A percentile compares a stretch with the other conserved stretches of the same genome.
phyloP scores from a whole-genome alignment of 53 echinoderm and acorn worm species.

The Paelopatides confundens region DNA sequence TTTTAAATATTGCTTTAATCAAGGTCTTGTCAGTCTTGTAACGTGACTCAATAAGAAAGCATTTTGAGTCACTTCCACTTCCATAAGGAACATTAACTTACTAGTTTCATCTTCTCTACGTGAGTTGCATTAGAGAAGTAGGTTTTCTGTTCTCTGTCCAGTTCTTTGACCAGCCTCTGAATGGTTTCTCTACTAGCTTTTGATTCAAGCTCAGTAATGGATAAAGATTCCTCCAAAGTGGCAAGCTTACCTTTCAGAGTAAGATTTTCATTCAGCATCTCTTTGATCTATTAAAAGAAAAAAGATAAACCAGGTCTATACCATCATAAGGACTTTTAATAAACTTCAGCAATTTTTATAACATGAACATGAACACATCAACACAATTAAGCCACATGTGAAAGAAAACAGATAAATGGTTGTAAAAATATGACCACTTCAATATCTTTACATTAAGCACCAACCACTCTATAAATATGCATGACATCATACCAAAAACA shows the following conservation, averaged over 20 bases:
- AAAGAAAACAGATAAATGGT: too few relatives aligned
- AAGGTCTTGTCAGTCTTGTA: too few relatives aligned
- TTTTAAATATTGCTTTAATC: too few relatives aligned
- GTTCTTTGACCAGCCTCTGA: conserved; percentile 89
- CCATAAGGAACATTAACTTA: conserved; percentile 58
- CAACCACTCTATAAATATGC: too few relatives aligned
- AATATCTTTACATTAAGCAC: too few relatives aligned
- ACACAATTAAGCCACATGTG: too few relatives aligned
- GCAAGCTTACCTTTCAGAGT: conserved; percentile 87
- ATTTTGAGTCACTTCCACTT: not conserved
- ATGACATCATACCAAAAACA: too few relatives aligned
- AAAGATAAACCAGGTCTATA: too few relatives aligned
- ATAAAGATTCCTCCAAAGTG: conserved; percentile 73
- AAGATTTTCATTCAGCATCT: conserved; percentile 81
- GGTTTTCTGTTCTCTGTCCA: conserved; percentile 86
- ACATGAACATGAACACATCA: too few relatives aligned
- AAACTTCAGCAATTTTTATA: too few relatives aligned
- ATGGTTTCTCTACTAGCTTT: conserved; percentile 97
- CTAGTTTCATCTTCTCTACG: conserved; percentile 85
- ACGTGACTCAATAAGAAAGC: not conserved
- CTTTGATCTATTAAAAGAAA: conserved; percentile 64
- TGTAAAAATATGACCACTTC: too few relatives aligned
- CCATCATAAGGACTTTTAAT: too few relatives aligned
- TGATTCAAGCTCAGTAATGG: conserved; percentile 85
- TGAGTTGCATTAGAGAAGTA: conserved; percentile 68